A percentile compares a stretch with the other conserved stretches of the same genome.
These are phyloP conservation scores for Petromus typicus DNA, from an alignment of 2,113 vertebrate species.

Conservation along the genomic window DNA sequence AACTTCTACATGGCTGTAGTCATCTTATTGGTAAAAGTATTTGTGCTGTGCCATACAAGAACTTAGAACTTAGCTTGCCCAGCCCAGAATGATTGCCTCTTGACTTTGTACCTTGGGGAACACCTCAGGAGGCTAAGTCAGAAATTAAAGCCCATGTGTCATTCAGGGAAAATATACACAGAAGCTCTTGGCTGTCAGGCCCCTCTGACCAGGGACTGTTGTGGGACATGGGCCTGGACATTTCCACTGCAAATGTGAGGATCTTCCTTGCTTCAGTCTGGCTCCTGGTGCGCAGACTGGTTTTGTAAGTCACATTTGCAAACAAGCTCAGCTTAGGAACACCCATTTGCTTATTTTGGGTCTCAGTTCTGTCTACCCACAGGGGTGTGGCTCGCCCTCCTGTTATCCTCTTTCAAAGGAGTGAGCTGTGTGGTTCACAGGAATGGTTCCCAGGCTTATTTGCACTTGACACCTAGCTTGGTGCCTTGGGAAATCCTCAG, in stretches of 20 bases:
- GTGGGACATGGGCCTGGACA: fast-evolving
- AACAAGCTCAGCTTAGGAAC: neutral
- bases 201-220: fast-evolving
- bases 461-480: neutral
- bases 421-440: neutral
- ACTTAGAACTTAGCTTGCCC: neutral
- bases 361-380: fast-evolving
- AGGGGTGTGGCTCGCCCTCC: neutral
- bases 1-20: neutral
- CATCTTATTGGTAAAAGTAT: neutral
- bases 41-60: too few species aligned
- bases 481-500: neutral
- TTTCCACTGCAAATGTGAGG: neutral
- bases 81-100: neutral
- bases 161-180: neutral
- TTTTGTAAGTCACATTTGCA: neutral
- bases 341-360: too few species aligned
- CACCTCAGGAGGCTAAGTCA: neutral
- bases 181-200: too few species aligned
- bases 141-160: neutral
- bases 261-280: too few species aligned
- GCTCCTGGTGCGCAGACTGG: neutral
- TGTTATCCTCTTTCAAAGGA: neutral
- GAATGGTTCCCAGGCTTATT: neutral
- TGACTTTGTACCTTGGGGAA: neutral